phyloP scores from a whole-genome alignment of 2,888 invertebrate species.

The Chromoteleia sp. region DNA sequence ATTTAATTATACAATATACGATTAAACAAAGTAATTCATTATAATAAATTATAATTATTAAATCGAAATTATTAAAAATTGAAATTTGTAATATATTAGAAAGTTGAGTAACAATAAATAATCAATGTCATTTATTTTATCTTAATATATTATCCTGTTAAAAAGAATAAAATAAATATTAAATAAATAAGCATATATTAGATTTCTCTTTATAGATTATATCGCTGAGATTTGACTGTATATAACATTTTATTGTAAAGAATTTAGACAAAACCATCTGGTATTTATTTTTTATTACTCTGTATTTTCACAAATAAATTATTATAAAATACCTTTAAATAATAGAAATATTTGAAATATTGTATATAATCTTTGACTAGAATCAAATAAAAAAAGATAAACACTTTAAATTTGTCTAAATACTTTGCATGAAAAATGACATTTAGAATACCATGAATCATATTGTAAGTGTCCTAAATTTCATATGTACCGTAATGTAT shows the following conservation, averaged over 20 bases:
- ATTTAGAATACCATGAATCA: conserved; percentile 30
- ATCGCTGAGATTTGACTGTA: conserved; percentile 34
- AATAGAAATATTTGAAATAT: background rate
- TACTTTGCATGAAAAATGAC: conserved; percentile 22
- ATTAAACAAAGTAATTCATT: too few relatives aligned
- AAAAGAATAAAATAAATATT: too few relatives aligned
- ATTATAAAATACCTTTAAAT: too few relatives aligned
- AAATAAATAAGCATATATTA: too few relatives aligned
- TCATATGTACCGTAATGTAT: too few relatives aligned
- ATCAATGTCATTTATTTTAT: too few relatives aligned
- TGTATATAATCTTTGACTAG: background rate
- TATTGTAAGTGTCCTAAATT: conserved; percentile 31
- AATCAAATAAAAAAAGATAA: background rate
- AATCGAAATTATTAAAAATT: too few relatives aligned
- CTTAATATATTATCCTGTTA: too few relatives aligned
- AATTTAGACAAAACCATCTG: conserved; percentile 8
- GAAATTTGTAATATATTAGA: background rate
- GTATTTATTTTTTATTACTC: background rate
- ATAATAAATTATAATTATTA: too few relatives aligned
- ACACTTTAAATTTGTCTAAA: conserved; percentile 10
- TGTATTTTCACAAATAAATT: background rate
- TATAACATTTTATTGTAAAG: conserved; percentile 26
- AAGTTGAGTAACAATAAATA: conserved; percentile 4
- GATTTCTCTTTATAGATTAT: too few relatives aligned
- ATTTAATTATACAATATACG: too few relatives aligned